A percentile compares a stretch with the other conserved stretches of the same genome.
These are phyloP conservation scores for Bradypodion ventrale DNA, from an alignment of 2,797 vertebrate genomes.

Conservation along the genomic window DNA sequence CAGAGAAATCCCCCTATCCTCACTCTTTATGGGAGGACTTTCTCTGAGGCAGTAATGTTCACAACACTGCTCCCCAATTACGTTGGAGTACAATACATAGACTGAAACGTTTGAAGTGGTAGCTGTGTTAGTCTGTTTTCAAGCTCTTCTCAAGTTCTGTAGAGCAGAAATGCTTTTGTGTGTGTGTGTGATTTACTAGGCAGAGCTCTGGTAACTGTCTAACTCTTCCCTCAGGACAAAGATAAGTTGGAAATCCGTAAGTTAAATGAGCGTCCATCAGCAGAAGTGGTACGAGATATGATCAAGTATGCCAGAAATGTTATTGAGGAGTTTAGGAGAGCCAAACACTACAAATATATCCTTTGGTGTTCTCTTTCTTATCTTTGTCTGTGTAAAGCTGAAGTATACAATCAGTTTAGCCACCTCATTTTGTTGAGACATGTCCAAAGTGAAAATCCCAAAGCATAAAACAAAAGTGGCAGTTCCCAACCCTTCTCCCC, in stretches of 20 bases:
- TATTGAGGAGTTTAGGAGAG: constrained; percentile 88
- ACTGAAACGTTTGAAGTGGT: too few species aligned
- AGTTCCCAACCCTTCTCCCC: background rate
- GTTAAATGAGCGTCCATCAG: constrained; percentile 75
- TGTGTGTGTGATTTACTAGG: constrained; percentile 23
- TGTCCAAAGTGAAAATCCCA: background rate
- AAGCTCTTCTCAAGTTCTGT: constrained; percentile 36
- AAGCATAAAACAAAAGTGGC: background rate
- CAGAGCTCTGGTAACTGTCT: constrained; percentile 40
- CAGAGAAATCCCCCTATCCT: background rate
- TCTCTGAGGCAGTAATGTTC: too few species aligned
- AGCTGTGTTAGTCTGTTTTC: too few species aligned
- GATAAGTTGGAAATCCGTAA: constrained; percentile 87
- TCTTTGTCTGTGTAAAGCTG: background rate
- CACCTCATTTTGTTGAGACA: constrained; percentile 13
- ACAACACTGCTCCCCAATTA: too few species aligned
- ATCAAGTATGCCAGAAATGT: constrained; percentile 86
- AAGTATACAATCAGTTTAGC: constrained; percentile 25
- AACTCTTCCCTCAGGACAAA: constrained; percentile 81
- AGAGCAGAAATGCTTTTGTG: constrained; percentile 53
- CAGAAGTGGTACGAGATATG: constrained; percentile 83
- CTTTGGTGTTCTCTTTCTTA: constrained; percentile 68
- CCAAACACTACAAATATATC: constrained; percentile 93
- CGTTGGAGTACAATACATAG: too few species aligned
- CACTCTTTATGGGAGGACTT: background rate